These are phyloP conservation scores for Lethocerus indicus DNA, from an alignment of 1,140 invertebrate species.

Conservation along the genomic window DNA sequence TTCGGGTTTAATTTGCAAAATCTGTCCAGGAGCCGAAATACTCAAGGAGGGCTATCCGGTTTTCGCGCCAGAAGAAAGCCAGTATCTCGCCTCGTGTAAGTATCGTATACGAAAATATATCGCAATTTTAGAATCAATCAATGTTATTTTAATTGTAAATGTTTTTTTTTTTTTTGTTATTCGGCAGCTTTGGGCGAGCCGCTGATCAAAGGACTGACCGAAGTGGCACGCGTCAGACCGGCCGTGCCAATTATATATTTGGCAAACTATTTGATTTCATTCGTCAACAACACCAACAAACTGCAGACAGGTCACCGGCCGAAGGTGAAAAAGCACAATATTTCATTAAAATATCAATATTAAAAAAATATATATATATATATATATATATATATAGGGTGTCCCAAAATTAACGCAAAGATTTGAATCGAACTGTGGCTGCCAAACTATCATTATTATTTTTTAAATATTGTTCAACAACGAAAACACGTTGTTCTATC, in stretches of 20 bases:
- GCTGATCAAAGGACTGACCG: slow-evolving; percentile 66
- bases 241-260: slow-evolving; percentile 67
- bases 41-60: slow-evolving; percentile 47
- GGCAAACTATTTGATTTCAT: slow-evolving; percentile 50
- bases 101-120: no score
- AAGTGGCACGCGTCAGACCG: slow-evolving; percentile 63
- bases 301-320: neutral
- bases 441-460: no score
- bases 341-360: no score
- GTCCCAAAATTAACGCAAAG: no score
- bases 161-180: slow-evolving; percentile 12
- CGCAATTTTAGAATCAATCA: neutral
- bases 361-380: no score
- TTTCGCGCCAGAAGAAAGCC: slow-evolving; percentile 63
- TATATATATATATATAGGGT: no score
- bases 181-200: slow-evolving; percentile 64
- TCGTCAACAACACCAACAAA: neutral
- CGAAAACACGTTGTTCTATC: no score
- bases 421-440: no score
- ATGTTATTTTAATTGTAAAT: neutral
- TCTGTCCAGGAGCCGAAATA: slow-evolving; percentile 26
- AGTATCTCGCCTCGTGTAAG: slow-evolving; percentile 39
- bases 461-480: no score
- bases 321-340: neutral
- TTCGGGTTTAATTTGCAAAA: no score